Percentiles rank a stretch among this genome's conserved stretches.
Conservation (phyloP, 2,113 vertebrate species). For the Chaetodon auriga region DNA sequence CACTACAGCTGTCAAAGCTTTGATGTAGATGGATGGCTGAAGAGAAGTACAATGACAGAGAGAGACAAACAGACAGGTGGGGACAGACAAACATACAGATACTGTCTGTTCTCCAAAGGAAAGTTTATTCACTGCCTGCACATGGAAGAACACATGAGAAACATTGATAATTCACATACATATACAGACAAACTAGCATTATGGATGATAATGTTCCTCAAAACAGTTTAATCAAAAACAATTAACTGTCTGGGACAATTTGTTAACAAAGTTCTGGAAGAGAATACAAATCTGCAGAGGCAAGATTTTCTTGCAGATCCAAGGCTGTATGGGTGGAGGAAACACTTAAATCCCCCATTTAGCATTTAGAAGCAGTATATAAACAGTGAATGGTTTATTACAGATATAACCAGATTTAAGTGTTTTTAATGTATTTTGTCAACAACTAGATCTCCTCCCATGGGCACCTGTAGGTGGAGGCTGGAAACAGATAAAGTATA, state of each 20-base stretch:
- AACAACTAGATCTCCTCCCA: background rate
- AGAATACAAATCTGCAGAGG: background rate
- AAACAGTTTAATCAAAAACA: background rate
- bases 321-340: background rate
- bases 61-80: slow-evolving; percentile 5
- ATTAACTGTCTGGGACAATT: background rate
- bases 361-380: background rate
- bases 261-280: background rate
- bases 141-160: background rate
- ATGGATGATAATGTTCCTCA: background rate
- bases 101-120: background rate
- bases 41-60: slow-evolving; percentile 3
- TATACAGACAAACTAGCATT: background rate
- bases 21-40: slow-evolving; percentile 53
- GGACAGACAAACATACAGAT: slow-evolving; percentile 8
- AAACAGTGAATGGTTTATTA: background rate
- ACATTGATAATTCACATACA: background rate
- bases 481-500: background rate
- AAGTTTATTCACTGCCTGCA: background rate
- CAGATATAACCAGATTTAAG: background rate
- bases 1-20: slow-evolving; percentile 31
- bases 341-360: background rate
- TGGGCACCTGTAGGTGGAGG: background rate
- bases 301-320: background rate
- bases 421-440: background rate